Evolutionary conservation across 2,797 vertebrate species (phyloP).

Genomic region (Nannoperca obscura): DNA sequence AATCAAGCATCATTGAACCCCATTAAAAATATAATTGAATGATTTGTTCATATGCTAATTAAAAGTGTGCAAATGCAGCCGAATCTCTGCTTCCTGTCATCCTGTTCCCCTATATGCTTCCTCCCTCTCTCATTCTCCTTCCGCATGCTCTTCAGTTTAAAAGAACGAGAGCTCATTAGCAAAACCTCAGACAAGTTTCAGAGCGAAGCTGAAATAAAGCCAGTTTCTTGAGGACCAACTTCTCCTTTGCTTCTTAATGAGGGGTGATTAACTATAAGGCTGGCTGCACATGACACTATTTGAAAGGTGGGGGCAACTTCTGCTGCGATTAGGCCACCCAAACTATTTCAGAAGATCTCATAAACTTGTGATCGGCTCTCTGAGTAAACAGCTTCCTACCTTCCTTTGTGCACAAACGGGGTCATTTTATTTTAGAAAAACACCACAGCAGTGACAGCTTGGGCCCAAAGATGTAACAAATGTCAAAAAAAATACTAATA

Average conservation of each 20-base stretch:
- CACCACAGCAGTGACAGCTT: neutral
- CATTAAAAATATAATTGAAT: constrained; percentile 36
- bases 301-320: neutral
- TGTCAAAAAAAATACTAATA: no score
- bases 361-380: neutral
- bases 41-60: constrained; percentile 63
- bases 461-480: neutral
- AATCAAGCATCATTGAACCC: constrained; percentile 50
- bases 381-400: neutral
- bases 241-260: constrained; percentile 3
- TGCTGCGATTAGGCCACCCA: neutral
- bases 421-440: neutral
- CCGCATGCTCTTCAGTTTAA: constrained; percentile 1
- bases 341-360: neutral
- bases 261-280: neutral
- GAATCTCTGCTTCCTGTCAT: neutral
- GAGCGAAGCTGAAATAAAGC: neutral
- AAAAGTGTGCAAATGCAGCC: constrained; percentile 25
- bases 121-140: neutral
- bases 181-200: neutral
- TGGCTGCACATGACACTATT: neutral
- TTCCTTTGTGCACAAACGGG: neutral
- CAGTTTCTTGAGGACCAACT: neutral
- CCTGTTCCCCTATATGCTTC: neutral
- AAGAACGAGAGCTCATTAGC: constrained; percentile 33